Evolutionary conservation across 2,797 vertebrate genomes (phyloP), one percentile per base, ranked within the genome.

Genomic region (Microctenopoma lineatum): DNA sequence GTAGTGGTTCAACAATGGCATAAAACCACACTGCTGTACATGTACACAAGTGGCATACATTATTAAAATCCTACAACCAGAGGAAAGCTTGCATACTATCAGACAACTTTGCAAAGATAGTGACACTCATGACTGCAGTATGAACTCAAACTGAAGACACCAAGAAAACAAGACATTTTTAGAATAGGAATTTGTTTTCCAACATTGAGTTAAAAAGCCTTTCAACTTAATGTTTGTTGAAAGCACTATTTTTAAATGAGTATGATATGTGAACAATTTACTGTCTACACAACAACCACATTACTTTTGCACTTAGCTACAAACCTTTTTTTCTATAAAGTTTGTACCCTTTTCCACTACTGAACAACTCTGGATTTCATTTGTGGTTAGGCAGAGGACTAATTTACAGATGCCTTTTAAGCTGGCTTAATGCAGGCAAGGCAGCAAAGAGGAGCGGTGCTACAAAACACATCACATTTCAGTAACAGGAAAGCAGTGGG

Each of bases 61-160:
- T 90, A 92, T 93, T 92, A 74, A 93, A 86, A 77, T 67, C 32
- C 74, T 34, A 51, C 39, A 39, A 82, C 87, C 87, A 87, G 47
- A 59, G 59, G 61, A 52, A 80, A 77, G 70, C 83, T 83, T 66
- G 58, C 68, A 70, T 82, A 80, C 80, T 71, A 78, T 85, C 73
- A 70, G 75, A 80, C 67, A 63, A 69, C 68, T 67, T 27, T 42
- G 70, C 60, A 60, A 67, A 84, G 64, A 55, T 52, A 73, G 72
- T 70, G 75, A 81, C 46, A 71, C 79, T 71, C 5, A 4, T 87
- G 87, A 91, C 86, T 86, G 63, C 32, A 64, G 73, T 84, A 78
- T 91, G 89, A 92, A 91, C 90, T 81, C 65, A 3, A 59, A 59
- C 39, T 53, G 69, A 81, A 77, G 77, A 84, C 74, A 80, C 77